Conservation (phyloP, 2,888 invertebrate genomes). For the Heteropelma amictum region DNA sequence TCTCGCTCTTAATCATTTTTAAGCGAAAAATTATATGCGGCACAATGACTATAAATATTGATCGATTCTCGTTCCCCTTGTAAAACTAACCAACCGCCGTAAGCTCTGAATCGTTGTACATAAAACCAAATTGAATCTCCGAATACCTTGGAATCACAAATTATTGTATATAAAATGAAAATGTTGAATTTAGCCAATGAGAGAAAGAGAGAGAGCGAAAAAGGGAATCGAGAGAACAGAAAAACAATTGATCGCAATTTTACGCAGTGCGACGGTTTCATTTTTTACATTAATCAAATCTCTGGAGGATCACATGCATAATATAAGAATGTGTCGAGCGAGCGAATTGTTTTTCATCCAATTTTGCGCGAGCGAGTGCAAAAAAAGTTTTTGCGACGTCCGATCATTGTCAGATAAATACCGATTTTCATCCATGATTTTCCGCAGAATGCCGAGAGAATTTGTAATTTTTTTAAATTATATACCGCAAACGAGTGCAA, state of each 20-base stretch:
- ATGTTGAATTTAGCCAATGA: background rate
- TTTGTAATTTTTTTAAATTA: conserved; percentile 22
- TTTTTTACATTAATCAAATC: no score
- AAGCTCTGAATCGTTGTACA: background rate
- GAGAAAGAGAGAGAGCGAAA: background rate
- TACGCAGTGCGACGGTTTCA: no score
- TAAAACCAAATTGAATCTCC: conserved; percentile 47
- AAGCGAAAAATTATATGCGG: background rate
- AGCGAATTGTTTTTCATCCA: background rate
- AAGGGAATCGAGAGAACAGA: no score
- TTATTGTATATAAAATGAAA: conserved; percentile 23
- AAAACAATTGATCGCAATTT: no score
- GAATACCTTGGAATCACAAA: conserved; percentile 10
- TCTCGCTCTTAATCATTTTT: background rate
- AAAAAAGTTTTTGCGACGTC: no score
- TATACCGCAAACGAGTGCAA: conserved; percentile 15
- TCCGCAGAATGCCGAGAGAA: no score
- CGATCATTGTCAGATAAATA: no score
- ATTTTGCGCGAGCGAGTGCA: background rate
- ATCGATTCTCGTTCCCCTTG: background rate
- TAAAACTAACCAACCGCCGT: background rate
- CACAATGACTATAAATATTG: background rate
- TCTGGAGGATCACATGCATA: no score
- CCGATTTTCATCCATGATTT: no score
- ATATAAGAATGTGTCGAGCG: conserved; percentile 7